phyloP scores from a whole-genome alignment of 2,888 invertebrate species.

The Hypomecis punctinalis region DNA sequence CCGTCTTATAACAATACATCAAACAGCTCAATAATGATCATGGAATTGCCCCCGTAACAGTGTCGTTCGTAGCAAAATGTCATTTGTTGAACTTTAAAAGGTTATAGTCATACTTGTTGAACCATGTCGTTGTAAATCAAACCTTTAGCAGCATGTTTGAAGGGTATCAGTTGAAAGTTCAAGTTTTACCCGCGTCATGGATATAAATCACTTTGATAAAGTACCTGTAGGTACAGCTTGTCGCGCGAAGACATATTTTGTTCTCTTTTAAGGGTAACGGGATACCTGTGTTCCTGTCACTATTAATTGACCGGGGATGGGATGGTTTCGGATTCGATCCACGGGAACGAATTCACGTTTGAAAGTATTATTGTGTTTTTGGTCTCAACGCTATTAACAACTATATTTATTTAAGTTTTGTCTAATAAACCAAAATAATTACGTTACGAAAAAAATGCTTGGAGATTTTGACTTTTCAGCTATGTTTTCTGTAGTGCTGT shows the following conservation, averaged over 20 bases:
- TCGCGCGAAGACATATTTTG: slow-evolving; percentile 30
- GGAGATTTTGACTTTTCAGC: no score
- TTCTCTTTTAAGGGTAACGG: slow-evolving; percentile 22
- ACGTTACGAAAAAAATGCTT: no score
- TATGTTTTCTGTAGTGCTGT: no score
- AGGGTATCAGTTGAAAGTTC: slow-evolving; percentile 72
- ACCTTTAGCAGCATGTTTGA: slow-evolving; percentile 62
- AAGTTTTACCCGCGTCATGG: slow-evolving; percentile 49
- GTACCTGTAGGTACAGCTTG: slow-evolving; percentile 25
- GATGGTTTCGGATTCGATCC: background rate
- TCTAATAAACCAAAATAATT: no score
- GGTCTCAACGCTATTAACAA: no score
- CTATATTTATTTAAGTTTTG: no score
- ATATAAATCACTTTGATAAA: slow-evolving; percentile 44
- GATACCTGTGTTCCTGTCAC: background rate
- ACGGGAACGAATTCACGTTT: no score
- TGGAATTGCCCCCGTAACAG: slow-evolving; percentile 63
- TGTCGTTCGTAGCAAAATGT: slow-evolving; percentile 71
- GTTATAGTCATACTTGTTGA: slow-evolving; percentile 64
- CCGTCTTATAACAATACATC: slow-evolving; percentile 38
- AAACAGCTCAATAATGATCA: slow-evolving; percentile 61
- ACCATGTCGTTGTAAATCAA: slow-evolving; percentile 75
- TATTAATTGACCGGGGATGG: background rate
- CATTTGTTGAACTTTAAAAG: slow-evolving; percentile 78
- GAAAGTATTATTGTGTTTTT: no score